phyloP scores from a whole-genome alignment of 23 tunicate species.

The Ascidia mentula region DNA sequence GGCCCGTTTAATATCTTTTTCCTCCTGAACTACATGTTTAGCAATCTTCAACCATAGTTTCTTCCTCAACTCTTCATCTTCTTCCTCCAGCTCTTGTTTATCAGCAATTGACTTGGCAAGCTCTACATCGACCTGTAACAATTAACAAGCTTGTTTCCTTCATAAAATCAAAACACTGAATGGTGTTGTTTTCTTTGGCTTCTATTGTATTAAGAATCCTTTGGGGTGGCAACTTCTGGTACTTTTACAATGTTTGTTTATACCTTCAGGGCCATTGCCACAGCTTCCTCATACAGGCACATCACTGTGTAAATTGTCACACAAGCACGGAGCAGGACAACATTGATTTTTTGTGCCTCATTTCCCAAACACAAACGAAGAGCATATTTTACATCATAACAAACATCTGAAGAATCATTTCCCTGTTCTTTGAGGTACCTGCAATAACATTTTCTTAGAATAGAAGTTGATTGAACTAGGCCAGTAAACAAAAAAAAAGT shows the following conservation, averaged over 20 bases:
- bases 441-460: too few relatives aligned
- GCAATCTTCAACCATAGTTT: constrained; percentile 92
- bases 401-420: constrained; percentile 36
- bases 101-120: constrained; percentile 80
- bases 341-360: background rate
- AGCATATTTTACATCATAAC: constrained; percentile 88
- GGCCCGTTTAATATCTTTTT: constrained; percentile 77
- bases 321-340: constrained; percentile 52
- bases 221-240: background rate
- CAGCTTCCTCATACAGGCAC: constrained; percentile 88
- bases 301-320: constrained; percentile 77
- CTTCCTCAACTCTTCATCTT: constrained; percentile 76
- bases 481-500: too few relatives aligned
- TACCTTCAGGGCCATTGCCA: constrained; percentile 80
- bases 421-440: constrained; percentile 84
- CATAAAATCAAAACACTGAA: background rate
- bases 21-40: constrained; percentile 74
- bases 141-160: too few relatives aligned
- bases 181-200: too few relatives aligned
- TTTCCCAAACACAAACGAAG: constrained; percentile 68
- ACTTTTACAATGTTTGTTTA: too few relatives aligned
- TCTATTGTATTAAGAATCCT: too few relatives aligned
- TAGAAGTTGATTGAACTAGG: too few relatives aligned
- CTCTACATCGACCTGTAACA: constrained; percentile 71
- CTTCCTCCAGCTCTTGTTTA: constrained; percentile 62